These are phyloP conservation scores for Cryptomyrus ogoouensis DNA, from an alignment of 2,113 vertebrate genomes.

Conservation along the genomic window DNA sequence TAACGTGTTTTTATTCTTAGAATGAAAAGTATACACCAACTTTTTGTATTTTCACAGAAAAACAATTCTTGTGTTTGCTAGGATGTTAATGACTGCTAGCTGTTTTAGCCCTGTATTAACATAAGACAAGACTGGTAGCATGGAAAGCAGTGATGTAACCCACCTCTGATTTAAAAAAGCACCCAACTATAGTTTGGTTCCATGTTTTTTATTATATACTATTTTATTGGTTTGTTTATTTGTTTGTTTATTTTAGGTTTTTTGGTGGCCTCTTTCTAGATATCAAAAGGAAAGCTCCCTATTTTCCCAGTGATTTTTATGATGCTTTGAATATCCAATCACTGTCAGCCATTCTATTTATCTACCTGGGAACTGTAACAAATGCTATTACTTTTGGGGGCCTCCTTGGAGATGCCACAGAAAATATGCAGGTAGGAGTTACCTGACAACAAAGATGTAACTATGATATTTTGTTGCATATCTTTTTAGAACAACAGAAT, in stretches of 20 bases:
- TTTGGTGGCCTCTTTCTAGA: conserved; percentile 93
- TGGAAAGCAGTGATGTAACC: background rate
- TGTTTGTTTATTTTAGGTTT: conserved; percentile 61
- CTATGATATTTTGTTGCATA: background rate
- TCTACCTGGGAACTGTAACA: conserved; percentile 95
- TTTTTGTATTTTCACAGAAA: background rate
- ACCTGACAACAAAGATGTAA: background rate
- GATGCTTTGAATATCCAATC: conserved; percentile 91
- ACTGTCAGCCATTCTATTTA: conserved; percentile 89
- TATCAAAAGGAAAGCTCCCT: conserved; percentile 89
- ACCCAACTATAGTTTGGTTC: background rate
- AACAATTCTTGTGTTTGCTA: background rate
- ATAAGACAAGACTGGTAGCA: background rate
- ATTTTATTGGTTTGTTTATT: background rate
- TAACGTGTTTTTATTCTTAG: conserved; percentile 37
- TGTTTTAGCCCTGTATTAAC: background rate
- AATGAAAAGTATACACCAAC: background rate
- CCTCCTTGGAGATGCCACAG: conserved; percentile 89
- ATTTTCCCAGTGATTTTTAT: conserved; percentile 88
- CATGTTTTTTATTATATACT: background rate
- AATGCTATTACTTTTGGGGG: conserved; percentile 98
- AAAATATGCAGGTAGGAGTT: conserved; percentile 91
- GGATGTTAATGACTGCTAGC: background rate
- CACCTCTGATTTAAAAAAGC: background rate
- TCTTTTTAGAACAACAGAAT: background rate